Evolutionary conservation across 2,113 vertebrate species (phyloP).

Genomic region (Oreotrochilus melanogaster): DNA sequence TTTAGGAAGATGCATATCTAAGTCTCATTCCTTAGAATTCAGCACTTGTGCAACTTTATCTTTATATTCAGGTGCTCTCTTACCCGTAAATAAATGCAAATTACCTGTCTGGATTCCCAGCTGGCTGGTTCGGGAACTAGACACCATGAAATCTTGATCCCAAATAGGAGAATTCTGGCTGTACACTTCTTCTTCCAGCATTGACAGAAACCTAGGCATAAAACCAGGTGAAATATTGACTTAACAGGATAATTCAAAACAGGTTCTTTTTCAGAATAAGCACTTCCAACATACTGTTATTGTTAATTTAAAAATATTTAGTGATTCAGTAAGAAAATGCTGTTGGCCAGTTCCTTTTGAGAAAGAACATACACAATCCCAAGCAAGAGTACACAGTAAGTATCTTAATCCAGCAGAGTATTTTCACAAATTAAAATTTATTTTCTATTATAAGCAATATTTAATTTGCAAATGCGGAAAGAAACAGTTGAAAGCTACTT

Average conservation of each 20-base stretch:
- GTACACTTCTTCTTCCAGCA: constrained; percentile 99
- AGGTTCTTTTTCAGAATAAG: neutral
- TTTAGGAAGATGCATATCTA: neutral
- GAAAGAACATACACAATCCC: neutral
- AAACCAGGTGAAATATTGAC: neutral
- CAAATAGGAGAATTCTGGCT: constrained; percentile 97
- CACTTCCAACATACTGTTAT: neutral
- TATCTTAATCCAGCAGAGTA: neutral
- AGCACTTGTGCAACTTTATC: neutral
- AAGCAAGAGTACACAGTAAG: neutral
- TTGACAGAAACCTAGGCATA: constrained; percentile 91
- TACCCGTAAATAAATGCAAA: neutral
- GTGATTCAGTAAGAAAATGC: neutral
- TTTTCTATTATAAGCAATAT: neutral
- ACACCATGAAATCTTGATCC: constrained; percentile 91
- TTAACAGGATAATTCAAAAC: neutral
- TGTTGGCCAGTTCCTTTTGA: neutral
- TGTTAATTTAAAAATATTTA: neutral
- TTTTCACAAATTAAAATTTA: neutral
- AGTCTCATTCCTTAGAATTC: neutral
- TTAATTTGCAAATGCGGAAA: neutral
- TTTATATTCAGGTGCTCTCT: neutral
- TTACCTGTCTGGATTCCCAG: constrained; percentile 89
- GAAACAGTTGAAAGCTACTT: neutral
- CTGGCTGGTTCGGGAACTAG: constrained; percentile 83